Evolutionary conservation across 2,113 vertebrate genomes (phyloP), one percentile per base, ranked within the genome.

Genomic region (Setophaga coronata): DNA sequence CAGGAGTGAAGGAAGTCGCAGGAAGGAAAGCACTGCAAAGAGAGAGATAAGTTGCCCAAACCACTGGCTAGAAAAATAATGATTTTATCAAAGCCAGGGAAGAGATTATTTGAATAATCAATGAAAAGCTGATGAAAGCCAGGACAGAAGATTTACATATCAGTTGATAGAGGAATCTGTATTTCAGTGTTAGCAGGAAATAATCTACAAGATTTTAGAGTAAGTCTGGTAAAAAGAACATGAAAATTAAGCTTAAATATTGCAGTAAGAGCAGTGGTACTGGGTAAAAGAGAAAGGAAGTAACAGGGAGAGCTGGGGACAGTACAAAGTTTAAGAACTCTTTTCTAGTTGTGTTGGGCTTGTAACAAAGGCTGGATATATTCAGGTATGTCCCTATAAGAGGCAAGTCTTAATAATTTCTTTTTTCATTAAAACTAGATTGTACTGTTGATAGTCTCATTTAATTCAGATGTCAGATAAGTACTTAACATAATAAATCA

Each of bases 21-120:
- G 31, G n/a, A 70, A 74, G 24, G 24, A 16, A 74, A 78, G 40
- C 24, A 18, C 14, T 65, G 36, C 31, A 40, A 45, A 70, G 26
- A 25, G 36, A 14, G 28, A 26, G 38, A 14, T 62, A 73, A 67
- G 18, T 86, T 74, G 31, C 25, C 76, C 38, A 61, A 65, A 70
- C 18, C 54, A 50, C 12, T 50, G 47, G 8, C 69, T 87, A 71
- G 62, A 48, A 70, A 65, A 84, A 34, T 6, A 33, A 36, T 57
- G n/a, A 2, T 91, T 94, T 85, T 84, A 38, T 89, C 69, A 81
- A 83, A 72, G 26, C 48, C 11, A 57, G 17, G 14, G 25, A 87
- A 65, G n/a, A 94, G 62, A 65, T 77, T 92, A 43, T 95, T 87
- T 83, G 82, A 85, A 54, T 90, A 76, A 80, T 78, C 74, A 76